These are phyloP conservation scores for Urechis unicinctus DNA, from an alignment of 2,888 invertebrate species.

Conservation along the genomic window DNA sequence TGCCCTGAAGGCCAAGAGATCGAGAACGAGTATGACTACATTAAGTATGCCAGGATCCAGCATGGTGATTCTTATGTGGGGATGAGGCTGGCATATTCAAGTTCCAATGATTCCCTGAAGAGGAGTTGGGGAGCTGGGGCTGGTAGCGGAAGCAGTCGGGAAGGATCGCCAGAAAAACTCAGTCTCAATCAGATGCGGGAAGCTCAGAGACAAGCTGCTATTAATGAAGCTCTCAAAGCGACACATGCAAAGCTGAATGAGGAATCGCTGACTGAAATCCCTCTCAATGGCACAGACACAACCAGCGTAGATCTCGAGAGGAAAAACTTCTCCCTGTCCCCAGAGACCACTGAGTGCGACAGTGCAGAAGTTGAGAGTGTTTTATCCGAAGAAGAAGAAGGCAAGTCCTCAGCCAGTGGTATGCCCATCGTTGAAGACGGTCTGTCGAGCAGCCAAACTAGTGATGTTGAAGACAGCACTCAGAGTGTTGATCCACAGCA, in stretches of 20 bases:
- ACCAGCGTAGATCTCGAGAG: background rate
- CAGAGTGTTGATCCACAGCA: constrained; percentile 51
- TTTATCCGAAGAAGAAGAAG: constrained; percentile 41
- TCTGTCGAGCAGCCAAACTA: constrained; percentile 85
- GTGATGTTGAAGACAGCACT: constrained; percentile 66
- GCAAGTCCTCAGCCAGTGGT: constrained; percentile 24
- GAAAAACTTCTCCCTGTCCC: constrained; percentile 59
- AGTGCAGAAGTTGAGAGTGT: constrained; percentile 75
- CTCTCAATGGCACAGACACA: constrained; percentile 10
- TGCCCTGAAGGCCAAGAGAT: constrained; percentile 23
- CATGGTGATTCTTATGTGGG: constrained; percentile 70
- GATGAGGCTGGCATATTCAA: constrained; percentile 60
- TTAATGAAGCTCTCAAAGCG: too few relatives aligned
- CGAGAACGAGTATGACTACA: constrained; percentile 48
- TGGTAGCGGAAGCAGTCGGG: constrained; percentile 13
- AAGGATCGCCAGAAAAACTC: constrained; percentile 14
- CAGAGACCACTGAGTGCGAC: constrained; percentile 88
- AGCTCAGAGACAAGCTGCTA: background rate
- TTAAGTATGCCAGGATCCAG: constrained; percentile 45
- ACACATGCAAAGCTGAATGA: constrained; percentile 10
- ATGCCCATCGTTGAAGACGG: constrained; percentile 93
- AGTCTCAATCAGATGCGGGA: background rate
- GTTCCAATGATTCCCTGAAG: constrained; percentile 33
- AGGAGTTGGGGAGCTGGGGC: too few relatives aligned
- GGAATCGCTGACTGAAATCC: constrained; percentile 14